Evolutionary conservation across 1,140 invertebrate species (phyloP).

Genomic region (Ceratina calcarata): DNA sequence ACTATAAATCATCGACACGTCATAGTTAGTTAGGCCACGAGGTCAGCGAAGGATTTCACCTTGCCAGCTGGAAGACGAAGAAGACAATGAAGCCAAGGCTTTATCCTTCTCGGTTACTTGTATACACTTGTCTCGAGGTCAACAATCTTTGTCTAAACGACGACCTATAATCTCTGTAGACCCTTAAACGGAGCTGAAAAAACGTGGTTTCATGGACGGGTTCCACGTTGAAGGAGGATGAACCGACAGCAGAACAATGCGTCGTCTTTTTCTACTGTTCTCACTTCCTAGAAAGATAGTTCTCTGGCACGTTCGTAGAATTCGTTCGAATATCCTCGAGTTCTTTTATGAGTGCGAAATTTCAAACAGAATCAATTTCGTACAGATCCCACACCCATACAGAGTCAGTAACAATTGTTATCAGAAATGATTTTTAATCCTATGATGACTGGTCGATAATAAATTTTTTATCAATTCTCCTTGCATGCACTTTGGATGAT

Average conservation of each 20-base stretch:
- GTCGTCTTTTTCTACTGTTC: slow-evolving; percentile 9
- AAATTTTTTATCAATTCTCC: no score
- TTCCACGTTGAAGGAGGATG: slow-evolving; percentile 16
- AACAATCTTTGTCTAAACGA: slow-evolving; percentile 35
- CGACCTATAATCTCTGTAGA: slow-evolving; percentile 21
- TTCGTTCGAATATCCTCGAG: slow-evolving; percentile 2
- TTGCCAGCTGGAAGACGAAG: neutral
- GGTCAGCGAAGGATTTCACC: neutral
- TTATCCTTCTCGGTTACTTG: neutral
- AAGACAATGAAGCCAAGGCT: neutral
- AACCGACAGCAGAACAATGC: slow-evolving; percentile 33
- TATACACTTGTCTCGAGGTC: slow-evolving; percentile 11
- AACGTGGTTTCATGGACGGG: slow-evolving; percentile 4
- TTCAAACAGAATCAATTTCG: no score
- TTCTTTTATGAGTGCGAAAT: slow-evolving; percentile 24
- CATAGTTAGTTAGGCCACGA: neutral
- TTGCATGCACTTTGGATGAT: no score
- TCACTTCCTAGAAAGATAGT: slow-evolving; percentile 50
- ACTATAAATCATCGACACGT: neutral
- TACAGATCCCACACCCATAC: no score
- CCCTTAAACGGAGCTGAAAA: slow-evolving; percentile 12
- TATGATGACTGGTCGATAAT: no score
- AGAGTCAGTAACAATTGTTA: no score
- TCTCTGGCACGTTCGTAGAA: slow-evolving; percentile 29
- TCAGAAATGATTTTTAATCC: no score